Conservation (phyloP, 2,888 invertebrate species). For the Keiferia lycopersicella region DNA sequence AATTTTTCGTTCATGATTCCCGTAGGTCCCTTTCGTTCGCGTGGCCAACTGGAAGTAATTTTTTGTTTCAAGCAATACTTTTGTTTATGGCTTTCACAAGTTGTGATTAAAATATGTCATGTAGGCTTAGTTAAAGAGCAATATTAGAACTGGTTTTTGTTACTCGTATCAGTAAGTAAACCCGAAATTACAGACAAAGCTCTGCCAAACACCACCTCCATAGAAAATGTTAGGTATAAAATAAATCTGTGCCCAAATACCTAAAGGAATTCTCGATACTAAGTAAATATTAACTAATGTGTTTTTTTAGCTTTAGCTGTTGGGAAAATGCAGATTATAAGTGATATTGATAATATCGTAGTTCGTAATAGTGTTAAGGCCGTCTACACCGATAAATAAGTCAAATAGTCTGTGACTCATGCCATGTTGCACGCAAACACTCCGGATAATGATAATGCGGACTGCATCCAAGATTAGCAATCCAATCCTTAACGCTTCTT, state of each 20-base stretch:
- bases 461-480: not conserved
- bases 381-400: conserved; percentile 6
- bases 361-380: conserved; percentile 25
- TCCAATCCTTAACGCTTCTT: not conserved
- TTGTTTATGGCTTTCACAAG: not conserved
- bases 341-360: not conserved
- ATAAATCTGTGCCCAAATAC: too few species aligned
- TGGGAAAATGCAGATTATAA: too few species aligned
- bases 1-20: not conserved
- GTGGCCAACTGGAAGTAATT: not conserved
- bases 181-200: too few species aligned
- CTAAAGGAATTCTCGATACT: too few species aligned
- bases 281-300: too few species aligned
- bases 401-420: conserved; percentile 7
- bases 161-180: too few species aligned
- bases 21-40: not conserved
- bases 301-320: too few species aligned
- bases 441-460: not conserved
- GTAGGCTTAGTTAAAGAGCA: not conserved
- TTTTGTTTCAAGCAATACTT: not conserved
- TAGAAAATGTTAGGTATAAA: too few species aligned
- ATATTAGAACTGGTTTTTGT: too few species aligned
- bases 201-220: too few species aligned
- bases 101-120: not conserved
- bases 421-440: conserved; percentile 5